These are phyloP conservation scores for Myocastor coypus DNA, from an alignment of 2,113 vertebrate genomes.

Conservation along the genomic window DNA sequence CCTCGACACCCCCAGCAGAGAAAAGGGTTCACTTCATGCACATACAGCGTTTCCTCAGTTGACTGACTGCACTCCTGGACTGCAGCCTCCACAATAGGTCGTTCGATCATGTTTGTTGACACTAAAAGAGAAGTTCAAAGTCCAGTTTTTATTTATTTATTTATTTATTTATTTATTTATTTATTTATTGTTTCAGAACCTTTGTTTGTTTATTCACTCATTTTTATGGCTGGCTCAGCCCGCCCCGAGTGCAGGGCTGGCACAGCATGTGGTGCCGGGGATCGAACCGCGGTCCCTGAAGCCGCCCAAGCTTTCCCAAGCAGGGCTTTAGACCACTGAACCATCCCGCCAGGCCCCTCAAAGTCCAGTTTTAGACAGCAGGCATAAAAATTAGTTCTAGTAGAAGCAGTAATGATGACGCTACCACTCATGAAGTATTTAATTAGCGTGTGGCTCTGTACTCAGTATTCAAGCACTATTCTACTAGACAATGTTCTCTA, in stretches of 20 bases:
- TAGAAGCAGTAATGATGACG: background rate
- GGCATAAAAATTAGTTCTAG: constrained; percentile 3
- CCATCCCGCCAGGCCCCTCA: too few relatives aligned
- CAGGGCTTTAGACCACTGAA: too few relatives aligned
- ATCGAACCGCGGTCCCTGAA: too few relatives aligned
- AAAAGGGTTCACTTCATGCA: background rate
- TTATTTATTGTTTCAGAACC: too few relatives aligned
- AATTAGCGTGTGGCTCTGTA: background rate
- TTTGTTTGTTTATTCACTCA: too few relatives aligned
- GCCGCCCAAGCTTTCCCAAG: too few relatives aligned
- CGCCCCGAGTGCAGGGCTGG: too few relatives aligned
- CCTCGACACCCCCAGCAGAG: background rate
- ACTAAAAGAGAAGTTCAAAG: constrained; percentile 87
- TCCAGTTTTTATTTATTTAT: too few relatives aligned
- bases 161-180: too few relatives aligned
- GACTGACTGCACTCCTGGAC: constrained; percentile 96
- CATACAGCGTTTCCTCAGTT: constrained; percentile 93
- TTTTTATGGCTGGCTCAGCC: too few relatives aligned
- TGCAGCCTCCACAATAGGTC: constrained; percentile 91
- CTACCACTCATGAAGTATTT: background rate
- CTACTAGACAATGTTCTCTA: background rate
- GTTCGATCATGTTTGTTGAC: constrained; percentile 95
- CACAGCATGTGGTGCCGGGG: too few relatives aligned
- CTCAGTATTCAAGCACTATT: constrained; percentile 11
- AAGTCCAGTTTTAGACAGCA: constrained; percentile 30